Base-by-base conservation (phyloP, 2,797 vertebrate genomes). In the Cygnus olor region DNA sequence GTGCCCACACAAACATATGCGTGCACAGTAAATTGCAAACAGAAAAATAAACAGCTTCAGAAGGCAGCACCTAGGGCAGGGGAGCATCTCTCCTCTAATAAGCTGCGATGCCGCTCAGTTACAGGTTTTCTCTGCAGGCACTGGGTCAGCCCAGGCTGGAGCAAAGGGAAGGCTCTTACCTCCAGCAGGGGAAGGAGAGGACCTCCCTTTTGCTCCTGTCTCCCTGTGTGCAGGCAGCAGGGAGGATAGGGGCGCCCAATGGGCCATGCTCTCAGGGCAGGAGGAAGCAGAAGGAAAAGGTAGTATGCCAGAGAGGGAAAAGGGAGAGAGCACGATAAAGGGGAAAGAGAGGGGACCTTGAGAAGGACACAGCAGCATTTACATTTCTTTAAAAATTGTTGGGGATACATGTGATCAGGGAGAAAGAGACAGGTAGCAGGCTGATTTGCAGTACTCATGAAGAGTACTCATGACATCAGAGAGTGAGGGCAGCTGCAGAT, bases 141-240 rank as follows among this genome's bases (percentile, higher is more conserved):
- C 13, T 4, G 1, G 54, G 21, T 72, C 68, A 80, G 68, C 19
- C 24, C 34, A 45, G 12, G 49, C 24, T 60, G 54, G 49, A 45
- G 64, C 32, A 36, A 54, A 58, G 19, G 14, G 34, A 51, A 63
- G 16, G 17, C 11, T 21, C 6, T 40, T 19, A 18, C 15, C 4
- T 1, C 9, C 11, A 9, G 16, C 30, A 3, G 7, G 9, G 9
- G 11, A 13, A 38, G 45, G 27, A 32, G 10, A 11, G 3, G 54
- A 6, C 30, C 27, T 82, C 16, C 38, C 19, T 82, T 73, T 63
- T 54, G 21, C 9, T 51, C 3, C 0, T 28, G 13, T 16, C 61
- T 49, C n/a, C 4, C 11, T 30, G 19, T 3, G 4, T 58, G n/a
- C 36, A 44, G 54, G n/a, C 36, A 44, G 9, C 40, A 51, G 57